Evolutionary conservation across 1,140 invertebrate genomes (phyloP).

Genomic region (Pectinophora gossypiella): DNA sequence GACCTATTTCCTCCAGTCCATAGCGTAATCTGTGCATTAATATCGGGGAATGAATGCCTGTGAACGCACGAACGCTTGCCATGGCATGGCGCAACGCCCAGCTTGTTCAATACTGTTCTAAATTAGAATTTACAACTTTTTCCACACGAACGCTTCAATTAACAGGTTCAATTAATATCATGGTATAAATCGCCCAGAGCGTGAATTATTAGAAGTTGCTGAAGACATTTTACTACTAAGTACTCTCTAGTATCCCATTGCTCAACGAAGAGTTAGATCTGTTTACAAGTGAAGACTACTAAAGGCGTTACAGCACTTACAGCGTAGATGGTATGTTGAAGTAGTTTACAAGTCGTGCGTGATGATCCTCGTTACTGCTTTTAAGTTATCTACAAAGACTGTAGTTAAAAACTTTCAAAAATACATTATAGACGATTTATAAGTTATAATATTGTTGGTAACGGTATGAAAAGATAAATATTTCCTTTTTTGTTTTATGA

Average conservation of each 20-base stretch:
- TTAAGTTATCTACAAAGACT: constrained; percentile 1
- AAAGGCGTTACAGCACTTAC: no score
- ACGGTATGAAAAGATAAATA: neutral
- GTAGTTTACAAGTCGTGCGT: constrained; percentile 13
- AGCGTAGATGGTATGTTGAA: no score
- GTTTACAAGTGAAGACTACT: no score
- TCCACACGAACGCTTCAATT: neutral
- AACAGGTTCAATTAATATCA: no score
- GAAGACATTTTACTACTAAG: no score
- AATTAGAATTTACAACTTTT: constrained; percentile 1
- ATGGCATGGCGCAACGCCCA: constrained; percentile 11
- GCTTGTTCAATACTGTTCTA: constrained; percentile 21
- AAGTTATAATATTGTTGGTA: neutral
- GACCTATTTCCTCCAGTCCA: constrained; percentile 31
- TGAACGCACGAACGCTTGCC: constrained; percentile 17
- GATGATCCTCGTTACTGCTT: constrained; percentile 7
- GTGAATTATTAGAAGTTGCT: no score
- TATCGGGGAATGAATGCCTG: constrained; percentile 30
- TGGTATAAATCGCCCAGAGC: no score
- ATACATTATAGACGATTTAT: constrained; percentile 15
- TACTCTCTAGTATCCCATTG: no score
- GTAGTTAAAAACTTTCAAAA: constrained; percentile 5
- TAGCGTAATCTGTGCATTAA: constrained; percentile 38
- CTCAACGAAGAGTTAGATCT: no score
- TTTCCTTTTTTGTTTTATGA: neutral